Percentiles rank a stretch among this genome's conserved stretches.
These are phyloP conservation scores for Heliconius ismenius DNA, from an alignment of 2,888 invertebrate genomes.

Conservation along the genomic window DNA sequence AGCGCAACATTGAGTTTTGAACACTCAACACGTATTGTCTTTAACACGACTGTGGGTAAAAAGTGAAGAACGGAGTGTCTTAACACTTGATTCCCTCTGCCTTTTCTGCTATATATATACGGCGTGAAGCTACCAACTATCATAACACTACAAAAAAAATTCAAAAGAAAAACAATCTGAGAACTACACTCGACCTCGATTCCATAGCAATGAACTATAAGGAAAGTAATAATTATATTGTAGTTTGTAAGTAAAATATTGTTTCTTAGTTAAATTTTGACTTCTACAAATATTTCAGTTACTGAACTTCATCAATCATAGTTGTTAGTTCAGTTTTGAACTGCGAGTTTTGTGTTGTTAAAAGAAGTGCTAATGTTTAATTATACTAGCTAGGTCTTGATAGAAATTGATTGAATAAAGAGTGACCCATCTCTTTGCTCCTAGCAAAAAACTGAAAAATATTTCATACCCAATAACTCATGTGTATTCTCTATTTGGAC, in stretches of 20 bases:
- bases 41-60: not conserved
- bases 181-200: not conserved
- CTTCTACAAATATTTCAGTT: constrained; percentile 19
- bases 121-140: not conserved
- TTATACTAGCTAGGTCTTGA: no score
- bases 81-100: not conserved
- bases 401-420: no score
- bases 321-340: constrained; percentile 11
- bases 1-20: no score
- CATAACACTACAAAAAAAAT: not conserved
- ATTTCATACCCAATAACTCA: no score
- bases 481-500: no score
- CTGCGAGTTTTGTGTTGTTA: not conserved
- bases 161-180: not conserved
- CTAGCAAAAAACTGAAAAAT: no score
- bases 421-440: no score
- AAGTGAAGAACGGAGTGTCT: not conserved
- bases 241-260: constrained; percentile 18
- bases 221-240: constrained; percentile 6
- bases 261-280: constrained; percentile 16
- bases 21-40: not conserved
- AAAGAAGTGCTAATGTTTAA: not conserved
- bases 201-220: not conserved
- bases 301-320: constrained; percentile 11
- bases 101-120: no score